Base-by-base conservation (phyloP, 2,888 invertebrate species). In the Aspidapion aeneum region DNA sequence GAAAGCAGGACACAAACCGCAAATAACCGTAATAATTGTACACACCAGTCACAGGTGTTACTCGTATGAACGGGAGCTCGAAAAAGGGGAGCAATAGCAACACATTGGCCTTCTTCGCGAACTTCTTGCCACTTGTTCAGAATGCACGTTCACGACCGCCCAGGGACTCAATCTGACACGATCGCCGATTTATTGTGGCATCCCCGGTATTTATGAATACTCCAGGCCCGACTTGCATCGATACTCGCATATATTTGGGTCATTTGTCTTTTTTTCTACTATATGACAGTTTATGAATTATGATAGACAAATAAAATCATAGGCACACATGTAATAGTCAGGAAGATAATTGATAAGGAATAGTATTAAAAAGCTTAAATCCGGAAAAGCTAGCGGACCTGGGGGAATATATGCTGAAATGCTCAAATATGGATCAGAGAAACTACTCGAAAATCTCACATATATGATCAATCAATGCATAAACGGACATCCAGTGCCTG, bases 181-280 rank as follows among this genome's bases (percentile, higher is more conserved):
- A 75, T 75, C 74, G 72, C 74, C 75, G 77, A 79, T 79, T 79
- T 79, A 79, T 79, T 74, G 74, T 72, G 73, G 74, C 77, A 76
- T 77, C 71, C 74, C 65, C 71, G 73, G 73, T 78, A 79, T 79
- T 79, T 79, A 79, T 79, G 79, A 78, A 78, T 78, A 76, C 78
- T 76, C 70, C 71, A 52, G 35, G 12, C 35, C 68, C 73, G 74
- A 76, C 76, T 77, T 78, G 76, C 77, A 74, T 74, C 73, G 76
- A 77, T 76, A 74, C 74, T 74, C 73, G 72, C 69, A 66, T 59
- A 60, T 60, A 57, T 57, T 60, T 18, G 20, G 16, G 55, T 55
- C 49, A 61, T 20, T 48, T 56, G 35, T 21, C 20, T 35, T 35
- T 35, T 35, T 35, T 35, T 35, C 35, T 35, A 12, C 35, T 35